Base-by-base conservation (phyloP, 2,113 vertebrate species). In the Paratilapia polleni region DNA sequence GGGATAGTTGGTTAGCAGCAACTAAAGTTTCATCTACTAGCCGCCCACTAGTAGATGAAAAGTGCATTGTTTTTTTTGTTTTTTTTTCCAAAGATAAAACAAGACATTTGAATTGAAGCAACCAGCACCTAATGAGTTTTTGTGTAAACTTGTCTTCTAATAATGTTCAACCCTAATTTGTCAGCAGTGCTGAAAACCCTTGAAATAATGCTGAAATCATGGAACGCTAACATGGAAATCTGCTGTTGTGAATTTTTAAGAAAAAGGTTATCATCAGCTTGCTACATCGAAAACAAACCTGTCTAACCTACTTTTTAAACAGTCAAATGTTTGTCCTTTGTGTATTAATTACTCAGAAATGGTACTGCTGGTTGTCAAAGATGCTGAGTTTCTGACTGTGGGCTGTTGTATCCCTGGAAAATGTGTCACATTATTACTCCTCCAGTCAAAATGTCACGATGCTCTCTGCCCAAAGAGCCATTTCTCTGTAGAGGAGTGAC, bases 401-500 rank as follows among this genome's bases (percentile, higher is more conserved):
- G 58, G 31, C 38, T 68, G 31, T 38, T 81, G 26, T 82, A 61
- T 78, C 34, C 13, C 49, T 60, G 63, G 31, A 47, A 62, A 63
- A 77, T 56, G 24, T 78, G 17, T 84, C 73, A 4, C 1, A 52
- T 81, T 31, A 57, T 59, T 81, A 6, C 28, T 64, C 34, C 59
- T 59, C 54, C 54, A 61, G 36, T 43, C 8, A 47, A 64, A 82
- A 82, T 87, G 84, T 86, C 83, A 70, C 43, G 3, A 4, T 68
- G 58, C 58, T 74, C 62, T 63, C 54, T 47, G 64, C 82, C 77
- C 73, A 61, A 15, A 54, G 36, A 63, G 58, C 56, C 61, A 60
- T 84, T 91, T 81, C n/a, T 28, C 34, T 47, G 20, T 22, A 52
- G 74, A 84, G 66, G 47, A 82, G 66, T 56, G 77, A 59, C 52